Evolutionary conservation across 2,113 vertebrate genomes (phyloP).

Genomic region (Willisornis vidua): DNA sequence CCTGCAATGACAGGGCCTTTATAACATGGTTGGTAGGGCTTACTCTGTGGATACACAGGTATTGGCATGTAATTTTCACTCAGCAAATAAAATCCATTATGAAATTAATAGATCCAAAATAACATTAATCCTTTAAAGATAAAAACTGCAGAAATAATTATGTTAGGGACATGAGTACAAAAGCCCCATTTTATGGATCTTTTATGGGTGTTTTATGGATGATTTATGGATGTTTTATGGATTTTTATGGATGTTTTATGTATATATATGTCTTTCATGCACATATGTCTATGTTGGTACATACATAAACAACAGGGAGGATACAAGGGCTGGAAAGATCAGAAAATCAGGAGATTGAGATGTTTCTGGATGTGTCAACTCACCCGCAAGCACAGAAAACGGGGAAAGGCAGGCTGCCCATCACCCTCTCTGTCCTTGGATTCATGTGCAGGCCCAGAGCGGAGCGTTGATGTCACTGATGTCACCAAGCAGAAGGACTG

Average conservation of each 20-base stretch:
- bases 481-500: conserved; percentile 96
- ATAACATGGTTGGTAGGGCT: fast-evolving
- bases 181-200: not conserved
- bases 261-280: too few species aligned
- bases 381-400: not conserved
- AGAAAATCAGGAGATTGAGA: not conserved
- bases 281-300: not conserved
- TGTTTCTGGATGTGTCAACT: not conserved
- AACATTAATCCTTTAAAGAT: not conserved
- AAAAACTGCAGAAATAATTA: not conserved
- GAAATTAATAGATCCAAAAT: not conserved
- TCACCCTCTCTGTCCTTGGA: not conserved
- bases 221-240: too few species aligned
- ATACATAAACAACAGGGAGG: not conserved
- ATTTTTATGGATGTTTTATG: not conserved
- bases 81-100: not conserved
- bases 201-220: not conserved
- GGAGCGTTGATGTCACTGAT: conserved; percentile 92
- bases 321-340: not conserved
- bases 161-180: not conserved
- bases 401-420: not conserved
- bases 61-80: not conserved
- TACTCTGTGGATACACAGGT: not conserved
- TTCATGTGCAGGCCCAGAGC: conserved; percentile 83
- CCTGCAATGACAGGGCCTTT: not conserved